Evolutionary conservation across 2,113 vertebrate genomes (phyloP).

Genomic region (Petaurus breviceps): DNA sequence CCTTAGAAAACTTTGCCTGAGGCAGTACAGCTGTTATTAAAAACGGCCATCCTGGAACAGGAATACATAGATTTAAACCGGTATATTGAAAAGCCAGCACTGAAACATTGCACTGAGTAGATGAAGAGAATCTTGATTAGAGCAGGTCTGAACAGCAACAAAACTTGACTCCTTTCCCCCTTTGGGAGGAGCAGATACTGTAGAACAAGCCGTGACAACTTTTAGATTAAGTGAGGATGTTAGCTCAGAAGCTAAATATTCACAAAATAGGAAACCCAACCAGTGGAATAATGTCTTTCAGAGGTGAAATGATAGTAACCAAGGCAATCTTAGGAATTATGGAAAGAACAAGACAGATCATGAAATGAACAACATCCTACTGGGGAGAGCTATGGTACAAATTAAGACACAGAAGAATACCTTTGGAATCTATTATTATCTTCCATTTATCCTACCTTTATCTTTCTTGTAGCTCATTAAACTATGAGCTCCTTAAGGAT

Average conservation of each 20-base stretch:
- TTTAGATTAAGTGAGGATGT: neutral
- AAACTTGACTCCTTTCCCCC: neutral
- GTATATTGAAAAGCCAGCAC: neutral
- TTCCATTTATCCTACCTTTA: neutral
- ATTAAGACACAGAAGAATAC: neutral
- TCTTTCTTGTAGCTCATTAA: neutral
- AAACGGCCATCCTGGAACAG: neutral
- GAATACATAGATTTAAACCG: neutral
- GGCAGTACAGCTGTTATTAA: neutral
- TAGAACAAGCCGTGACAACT: neutral
- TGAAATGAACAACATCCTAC: neutral
- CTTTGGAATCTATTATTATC: neutral
- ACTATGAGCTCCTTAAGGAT: neutral
- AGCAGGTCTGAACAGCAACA: neutral
- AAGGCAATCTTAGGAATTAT: neutral
- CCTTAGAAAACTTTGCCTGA: neutral
- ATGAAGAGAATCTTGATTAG: neutral
- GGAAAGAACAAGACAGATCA: neutral
- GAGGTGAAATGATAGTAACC: neutral
- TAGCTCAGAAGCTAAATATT: neutral
- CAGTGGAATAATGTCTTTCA: neutral
- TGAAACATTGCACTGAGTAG: neutral
- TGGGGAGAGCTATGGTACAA: neutral
- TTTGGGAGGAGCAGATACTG: neutral
- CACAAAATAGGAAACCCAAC: neutral